These are phyloP conservation scores for Cercopithecus neglectus DNA, from an alignment of 2,797 vertebrate species.

Conservation along the genomic window DNA sequence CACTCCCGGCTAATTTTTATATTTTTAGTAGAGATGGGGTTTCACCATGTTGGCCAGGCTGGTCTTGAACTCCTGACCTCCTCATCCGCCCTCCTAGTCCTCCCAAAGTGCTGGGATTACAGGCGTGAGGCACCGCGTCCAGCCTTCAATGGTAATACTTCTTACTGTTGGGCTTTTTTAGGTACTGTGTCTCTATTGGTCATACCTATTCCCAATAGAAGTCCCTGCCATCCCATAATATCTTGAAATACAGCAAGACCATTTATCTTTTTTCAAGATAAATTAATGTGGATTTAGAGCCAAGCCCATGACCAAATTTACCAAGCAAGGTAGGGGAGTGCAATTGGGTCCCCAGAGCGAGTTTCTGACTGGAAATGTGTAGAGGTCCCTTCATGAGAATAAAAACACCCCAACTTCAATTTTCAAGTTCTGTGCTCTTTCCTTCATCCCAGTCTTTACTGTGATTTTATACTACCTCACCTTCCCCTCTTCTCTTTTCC, in stretches of 20 bases:
- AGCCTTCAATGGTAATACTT: no score
- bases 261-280: background rate
- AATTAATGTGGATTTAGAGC: background rate
- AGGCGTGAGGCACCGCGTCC: no score
- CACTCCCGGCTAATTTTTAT: no score
- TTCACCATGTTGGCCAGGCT: no score
- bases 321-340: background rate
- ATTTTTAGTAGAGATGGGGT: no score
- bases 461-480: background rate
- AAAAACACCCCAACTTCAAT: no score
- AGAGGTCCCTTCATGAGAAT: background rate
- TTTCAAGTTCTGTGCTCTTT: background rate
- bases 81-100: accelerated
- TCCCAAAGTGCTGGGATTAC: no score
- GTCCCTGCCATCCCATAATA: background rate
- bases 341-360: background rate
- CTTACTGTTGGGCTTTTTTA: background rate
- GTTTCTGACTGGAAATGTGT: background rate
- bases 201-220: background rate
- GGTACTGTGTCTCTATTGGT: background rate
- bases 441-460: background rate
- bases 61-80: no score
- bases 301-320: background rate
- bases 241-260: background rate
- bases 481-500: background rate